Evolutionary conservation across 1,140 invertebrate species (phyloP), one percentile per base, ranked within the genome.

Genomic region (Trachelipus rathkii): DNA sequence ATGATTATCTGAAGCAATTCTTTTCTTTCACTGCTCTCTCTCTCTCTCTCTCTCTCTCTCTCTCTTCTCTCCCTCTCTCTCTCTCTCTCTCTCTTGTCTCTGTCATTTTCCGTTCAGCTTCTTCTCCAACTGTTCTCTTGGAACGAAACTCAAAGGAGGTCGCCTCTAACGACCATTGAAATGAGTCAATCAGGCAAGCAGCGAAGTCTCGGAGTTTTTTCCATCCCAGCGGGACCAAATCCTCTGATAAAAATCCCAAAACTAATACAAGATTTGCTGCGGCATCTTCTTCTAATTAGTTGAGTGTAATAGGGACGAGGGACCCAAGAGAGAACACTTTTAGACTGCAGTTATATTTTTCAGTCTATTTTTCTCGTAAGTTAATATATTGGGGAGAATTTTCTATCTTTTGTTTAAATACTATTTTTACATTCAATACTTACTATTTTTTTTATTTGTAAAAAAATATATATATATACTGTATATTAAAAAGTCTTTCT

Each of bases 201-300:
- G 69, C 43, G 69, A 8, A 24, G 23, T n/a, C 10, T 44, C 23
- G 69, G 24, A 44, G 44, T 43, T 43, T 44, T 44, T n/a, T n/a
- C 33, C 21, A 43, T 44, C 69, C 69, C 69, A 24, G 15, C 69
- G 23, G 69, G 69, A 71, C 69, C 6, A 15, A 15, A 71, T 21
- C 23, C 23, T 44, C 19, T 43, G 69, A 71, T 71, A 71, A 71
- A 71, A 71, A 71, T 71, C 69, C 69, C 69, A 71, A 43, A 71
- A 71, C 21, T 71, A 71, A 71, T 71, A 71, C 69, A 71, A 71
- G 69, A 71, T 71, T 71, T 71, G 69, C 69, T 44, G 44, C 69
- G 69, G 69, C 69, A 71, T 71, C 69, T 43, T 24, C 10, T 9
- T 71, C 69, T 71, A 71, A 71, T 71, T 71, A 71, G 23, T 24